Evolutionary conservation across 2,888 invertebrate genomes (phyloP).

Genomic region (Chymomyza procnemis): DNA sequence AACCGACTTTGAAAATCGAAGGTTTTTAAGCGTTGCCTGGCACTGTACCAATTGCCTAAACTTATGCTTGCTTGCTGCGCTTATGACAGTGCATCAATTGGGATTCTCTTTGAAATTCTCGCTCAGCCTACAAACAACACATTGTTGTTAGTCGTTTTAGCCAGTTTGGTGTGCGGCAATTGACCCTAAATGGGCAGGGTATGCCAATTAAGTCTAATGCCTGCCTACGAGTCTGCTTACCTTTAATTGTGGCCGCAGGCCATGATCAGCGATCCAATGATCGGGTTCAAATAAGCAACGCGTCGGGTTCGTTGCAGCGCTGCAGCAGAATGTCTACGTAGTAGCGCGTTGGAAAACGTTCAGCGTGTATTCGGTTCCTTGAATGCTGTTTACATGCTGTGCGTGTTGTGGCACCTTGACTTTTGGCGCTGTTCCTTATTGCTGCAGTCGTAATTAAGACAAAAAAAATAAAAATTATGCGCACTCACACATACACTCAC

Average conservation of each 20-base stretch:
- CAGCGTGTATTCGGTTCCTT: not conserved
- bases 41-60: not conserved
- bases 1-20: too few species aligned
- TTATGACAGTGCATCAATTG: not conserved
- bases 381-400: slow-evolving; percentile 27
- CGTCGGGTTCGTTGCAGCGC: slow-evolving; percentile 35
- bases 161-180: not conserved
- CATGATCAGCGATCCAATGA: not conserved
- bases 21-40: not conserved
- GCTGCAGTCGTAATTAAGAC: slow-evolving; percentile 32
- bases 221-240: slow-evolving; percentile 22
- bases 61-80: too few species aligned
- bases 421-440: slow-evolving; percentile 62
- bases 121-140: not conserved
- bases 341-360: not conserved
- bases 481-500: not conserved
- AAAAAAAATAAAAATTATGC: not conserved
- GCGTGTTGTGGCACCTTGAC: slow-evolving; percentile 55
- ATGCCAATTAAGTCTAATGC: slow-evolving; percentile 59
- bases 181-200: not conserved
- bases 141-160: too few species aligned
- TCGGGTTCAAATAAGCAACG: not conserved
- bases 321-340: not conserved
- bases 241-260: slow-evolving; percentile 48
- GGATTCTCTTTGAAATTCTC: not conserved